These are phyloP conservation scores for Oryctes rhinoceros DNA, from an alignment of 1,140 invertebrate species.

Conservation along the genomic window DNA sequence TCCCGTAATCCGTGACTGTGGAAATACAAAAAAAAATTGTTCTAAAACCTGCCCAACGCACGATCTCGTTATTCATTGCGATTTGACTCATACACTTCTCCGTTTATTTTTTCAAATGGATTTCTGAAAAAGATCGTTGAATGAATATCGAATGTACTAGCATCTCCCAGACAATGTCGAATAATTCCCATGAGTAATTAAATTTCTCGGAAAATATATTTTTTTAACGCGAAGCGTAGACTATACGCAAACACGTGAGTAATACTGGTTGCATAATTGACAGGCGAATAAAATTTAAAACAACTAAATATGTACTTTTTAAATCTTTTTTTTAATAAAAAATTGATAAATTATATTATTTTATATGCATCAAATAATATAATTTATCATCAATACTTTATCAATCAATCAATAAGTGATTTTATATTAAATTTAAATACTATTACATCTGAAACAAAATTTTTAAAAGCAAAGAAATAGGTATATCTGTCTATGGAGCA, in stretches of 20 bases:
- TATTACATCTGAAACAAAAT: no score
- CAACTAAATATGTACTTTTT: no score
- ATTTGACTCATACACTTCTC: conserved; percentile 7
- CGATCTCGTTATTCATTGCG: not conserved
- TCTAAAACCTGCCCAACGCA: not conserved
- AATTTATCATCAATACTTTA: no score
- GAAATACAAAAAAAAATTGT: not conserved
- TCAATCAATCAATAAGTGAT: no score
- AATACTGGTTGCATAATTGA: not conserved
- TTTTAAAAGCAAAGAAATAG: no score
- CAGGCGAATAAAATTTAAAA: not conserved
- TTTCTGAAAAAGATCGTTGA: conserved; percentile 22
- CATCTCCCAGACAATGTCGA: not conserved
- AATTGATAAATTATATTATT: no score
- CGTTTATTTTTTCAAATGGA: not conserved
- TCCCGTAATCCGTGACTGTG: not conserved
- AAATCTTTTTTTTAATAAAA: no score
- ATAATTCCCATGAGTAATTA: conserved; percentile 26
- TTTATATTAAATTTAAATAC: no score
- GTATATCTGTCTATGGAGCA: no score
- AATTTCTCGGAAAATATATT: not conserved
- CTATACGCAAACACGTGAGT: not conserved
- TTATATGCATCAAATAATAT: no score
- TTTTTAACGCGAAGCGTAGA: not conserved
- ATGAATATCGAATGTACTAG: not conserved